phyloP scores from a whole-genome alignment of 2,888 invertebrate species.

The Melolontha melolontha region DNA sequence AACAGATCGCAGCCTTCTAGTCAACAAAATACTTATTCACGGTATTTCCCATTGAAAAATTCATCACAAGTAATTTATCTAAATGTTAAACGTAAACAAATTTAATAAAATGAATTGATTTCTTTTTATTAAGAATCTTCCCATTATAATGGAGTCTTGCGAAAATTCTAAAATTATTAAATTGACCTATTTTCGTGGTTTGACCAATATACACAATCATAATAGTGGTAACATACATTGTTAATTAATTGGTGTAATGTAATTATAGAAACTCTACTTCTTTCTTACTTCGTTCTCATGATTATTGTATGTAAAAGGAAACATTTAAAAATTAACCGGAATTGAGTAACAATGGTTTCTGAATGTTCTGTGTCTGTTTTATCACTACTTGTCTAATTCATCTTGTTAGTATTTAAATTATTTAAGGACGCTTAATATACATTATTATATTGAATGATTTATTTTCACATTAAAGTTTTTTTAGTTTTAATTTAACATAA shows the following conservation, averaged over 20 bases:
- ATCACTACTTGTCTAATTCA: constrained; percentile 19
- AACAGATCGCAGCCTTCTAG: not conserved
- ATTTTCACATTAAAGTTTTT: too few relatives aligned
- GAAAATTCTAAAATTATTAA: too few relatives aligned
- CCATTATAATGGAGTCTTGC: too few relatives aligned
- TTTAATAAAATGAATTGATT: too few relatives aligned
- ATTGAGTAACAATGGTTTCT: constrained; percentile 24
- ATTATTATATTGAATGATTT: too few relatives aligned
- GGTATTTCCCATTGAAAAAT: too few relatives aligned
- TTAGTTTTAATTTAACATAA: too few relatives aligned
- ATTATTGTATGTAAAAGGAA: constrained; percentile 8
- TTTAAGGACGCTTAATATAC: not conserved
- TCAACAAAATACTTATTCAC: constrained; percentile 6
- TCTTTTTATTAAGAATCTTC: too few relatives aligned
- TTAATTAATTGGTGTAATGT: constrained; percentile 7
- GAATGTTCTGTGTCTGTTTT: not conserved
- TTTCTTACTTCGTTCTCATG: constrained; percentile 23
- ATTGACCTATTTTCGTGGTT: too few relatives aligned
- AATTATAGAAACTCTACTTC: constrained; percentile 11
- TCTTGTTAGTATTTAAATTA: constrained; percentile 32
- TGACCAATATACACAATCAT: too few relatives aligned
- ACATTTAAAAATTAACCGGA: constrained; percentile 4
- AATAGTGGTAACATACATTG: not conserved
- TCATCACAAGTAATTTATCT: too few relatives aligned
- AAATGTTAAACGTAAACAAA: too few relatives aligned